phyloP scores from a whole-genome alignment of 2,888 invertebrate species.

The Caenorhabditis sinica region DNA sequence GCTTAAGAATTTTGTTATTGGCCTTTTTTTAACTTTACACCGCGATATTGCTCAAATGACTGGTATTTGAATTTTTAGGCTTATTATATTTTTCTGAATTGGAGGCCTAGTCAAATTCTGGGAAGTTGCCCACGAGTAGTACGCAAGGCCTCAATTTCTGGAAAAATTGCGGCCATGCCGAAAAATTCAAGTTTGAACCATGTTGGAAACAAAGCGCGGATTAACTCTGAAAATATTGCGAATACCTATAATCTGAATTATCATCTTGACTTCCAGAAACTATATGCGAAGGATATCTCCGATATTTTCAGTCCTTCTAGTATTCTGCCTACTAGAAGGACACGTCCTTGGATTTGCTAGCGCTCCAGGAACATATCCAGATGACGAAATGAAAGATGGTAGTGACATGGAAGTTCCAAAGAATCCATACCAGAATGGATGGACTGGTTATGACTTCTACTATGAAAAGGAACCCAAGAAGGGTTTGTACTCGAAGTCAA shows the following conservation, averaged over 20 bases:
- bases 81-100: no score
- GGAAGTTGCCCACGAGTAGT: no score
- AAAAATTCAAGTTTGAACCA: no score
- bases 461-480: conserved; percentile 60
- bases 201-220: no score
- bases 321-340: conserved; percentile 7
- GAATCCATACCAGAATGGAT: conserved; percentile 59
- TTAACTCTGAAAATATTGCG: no score
- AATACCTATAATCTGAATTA: neutral
- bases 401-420: conserved; percentile 45
- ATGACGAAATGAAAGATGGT: conserved; percentile 32
- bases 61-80: no score
- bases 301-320: neutral
- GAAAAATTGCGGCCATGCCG: no score
- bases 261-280: conserved; percentile 16
- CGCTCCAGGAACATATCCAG: conserved; percentile 64
- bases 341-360: conserved; percentile 33
- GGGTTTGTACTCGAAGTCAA: neutral
- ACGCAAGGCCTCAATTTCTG: no score
- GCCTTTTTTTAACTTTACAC: no score
- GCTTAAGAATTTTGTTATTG: no score
- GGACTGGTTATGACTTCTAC: conserved; percentile 65
- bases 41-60: no score
- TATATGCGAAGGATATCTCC: conserved; percentile 34
- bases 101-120: no score